A percentile compares a stretch with the other conserved stretches of the same genome.
Conservation (phyloP, 2,113 vertebrate genomes). For the Hypomesus transpacificus region DNA sequence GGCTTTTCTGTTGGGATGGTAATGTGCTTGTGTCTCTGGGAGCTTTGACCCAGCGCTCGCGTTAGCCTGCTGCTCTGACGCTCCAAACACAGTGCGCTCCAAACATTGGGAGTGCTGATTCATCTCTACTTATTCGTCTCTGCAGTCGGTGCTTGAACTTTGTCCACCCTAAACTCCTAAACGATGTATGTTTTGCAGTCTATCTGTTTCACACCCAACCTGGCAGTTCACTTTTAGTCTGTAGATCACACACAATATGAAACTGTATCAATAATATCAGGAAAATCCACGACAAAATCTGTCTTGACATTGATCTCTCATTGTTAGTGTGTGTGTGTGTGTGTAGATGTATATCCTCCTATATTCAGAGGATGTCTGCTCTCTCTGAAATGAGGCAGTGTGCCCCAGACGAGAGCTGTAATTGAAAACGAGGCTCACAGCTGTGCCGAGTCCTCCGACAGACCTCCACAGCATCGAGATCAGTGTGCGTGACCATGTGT, state of each 20-base stretch:
- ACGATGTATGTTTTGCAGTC: too few species aligned
- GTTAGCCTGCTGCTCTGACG: not conserved
- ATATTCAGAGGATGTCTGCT: not conserved
- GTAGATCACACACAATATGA: too few species aligned
- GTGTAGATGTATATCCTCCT: too few species aligned
- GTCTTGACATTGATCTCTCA: not conserved
- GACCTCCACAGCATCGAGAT: constrained; percentile 1
- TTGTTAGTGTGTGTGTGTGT: not conserved
- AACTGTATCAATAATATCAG: too few species aligned
- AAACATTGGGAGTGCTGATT: too few species aligned
- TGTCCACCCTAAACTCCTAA: too few species aligned
- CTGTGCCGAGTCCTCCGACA: constrained; percentile 20
- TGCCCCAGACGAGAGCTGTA: constrained; percentile 18
- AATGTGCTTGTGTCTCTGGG: constrained; percentile 1
- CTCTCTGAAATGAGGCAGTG: not conserved
- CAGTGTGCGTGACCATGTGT: too few species aligned
- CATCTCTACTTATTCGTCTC: too few species aligned
- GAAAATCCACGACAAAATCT: not conserved
- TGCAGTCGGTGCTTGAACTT: too few species aligned
- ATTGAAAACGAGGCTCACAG: constrained; percentile 37
- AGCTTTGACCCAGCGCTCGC: not conserved
- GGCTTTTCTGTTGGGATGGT: constrained; percentile 27
- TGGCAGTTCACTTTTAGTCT: too few species aligned
- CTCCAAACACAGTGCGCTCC: too few species aligned
- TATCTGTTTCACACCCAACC: too few species aligned